Conservation (phyloP, 2,113 vertebrate genomes). For the Edolisoma coerulescens region DNA sequence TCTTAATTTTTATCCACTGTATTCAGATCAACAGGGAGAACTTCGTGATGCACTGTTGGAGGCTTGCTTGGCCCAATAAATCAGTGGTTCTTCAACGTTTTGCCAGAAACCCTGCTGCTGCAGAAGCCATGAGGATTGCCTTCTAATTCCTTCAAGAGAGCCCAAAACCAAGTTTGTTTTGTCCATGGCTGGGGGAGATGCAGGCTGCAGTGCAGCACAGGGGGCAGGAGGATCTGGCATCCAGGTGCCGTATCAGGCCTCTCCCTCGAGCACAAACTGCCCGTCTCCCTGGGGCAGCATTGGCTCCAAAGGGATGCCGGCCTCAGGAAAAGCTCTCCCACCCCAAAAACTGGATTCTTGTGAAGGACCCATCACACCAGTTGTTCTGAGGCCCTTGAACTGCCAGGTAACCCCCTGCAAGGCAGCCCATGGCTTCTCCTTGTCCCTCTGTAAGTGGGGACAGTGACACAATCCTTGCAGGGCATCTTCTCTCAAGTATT, state of each 20-base stretch:
- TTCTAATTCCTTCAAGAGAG: not conserved
- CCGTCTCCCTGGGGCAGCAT: accelerated
- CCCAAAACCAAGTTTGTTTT: not conserved
- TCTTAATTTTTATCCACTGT: not conserved
- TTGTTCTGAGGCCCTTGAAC: not conserved
- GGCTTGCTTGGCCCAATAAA: not conserved
- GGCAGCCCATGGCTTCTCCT: not conserved
- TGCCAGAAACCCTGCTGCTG: not conserved
- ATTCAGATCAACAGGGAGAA: not conserved
- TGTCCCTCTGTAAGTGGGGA: not conserved
- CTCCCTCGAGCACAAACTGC: not conserved
- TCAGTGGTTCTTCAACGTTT: not conserved
- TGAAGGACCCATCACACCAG: not conserved
- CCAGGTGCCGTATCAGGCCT: too few species aligned
- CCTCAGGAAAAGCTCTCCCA: not conserved
- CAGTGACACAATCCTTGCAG: not conserved
- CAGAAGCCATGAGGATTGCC: not conserved
- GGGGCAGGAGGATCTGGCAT: not conserved
- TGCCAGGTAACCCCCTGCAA: not conserved
- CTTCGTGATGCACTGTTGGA: not conserved
- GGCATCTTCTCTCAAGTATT: not conserved
- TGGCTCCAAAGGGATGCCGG: not conserved
- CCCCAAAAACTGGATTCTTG: not conserved
- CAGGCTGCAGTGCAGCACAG: not conserved
- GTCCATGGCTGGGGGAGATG: accelerated